phyloP scores from a whole-genome alignment of 2,797 vertebrate genomes.

The Enteromius radiatus region DNA sequence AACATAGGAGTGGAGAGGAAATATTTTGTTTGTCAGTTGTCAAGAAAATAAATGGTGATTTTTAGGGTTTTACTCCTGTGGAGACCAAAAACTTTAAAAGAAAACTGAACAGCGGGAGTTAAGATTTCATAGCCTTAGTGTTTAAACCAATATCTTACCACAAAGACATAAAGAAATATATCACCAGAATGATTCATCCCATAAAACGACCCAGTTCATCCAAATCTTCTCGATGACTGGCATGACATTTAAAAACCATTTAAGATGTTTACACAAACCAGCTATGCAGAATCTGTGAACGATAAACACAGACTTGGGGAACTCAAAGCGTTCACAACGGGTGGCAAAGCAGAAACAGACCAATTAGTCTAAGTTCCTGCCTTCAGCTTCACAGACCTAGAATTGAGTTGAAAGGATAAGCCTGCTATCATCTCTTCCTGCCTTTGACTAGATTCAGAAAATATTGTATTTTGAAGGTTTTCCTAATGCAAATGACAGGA shows the following conservation, averaged over 20 bases:
- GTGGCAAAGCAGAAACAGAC: conserved; percentile 50
- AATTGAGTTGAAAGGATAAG: not conserved
- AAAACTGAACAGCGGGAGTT: conserved; percentile 19
- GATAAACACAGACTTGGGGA: conserved; percentile 39
- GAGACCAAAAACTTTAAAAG: not conserved
- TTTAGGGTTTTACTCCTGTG: conserved; percentile 14
- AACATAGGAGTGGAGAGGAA: not conserved
- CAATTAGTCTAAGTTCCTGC: not conserved
- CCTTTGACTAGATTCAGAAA: not conserved
- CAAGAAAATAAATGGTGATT: not conserved
- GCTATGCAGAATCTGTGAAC: conserved; percentile 39
- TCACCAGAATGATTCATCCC: conserved; percentile 19
- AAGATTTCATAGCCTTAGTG: not conserved
- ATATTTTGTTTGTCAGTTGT: conserved; percentile 17
- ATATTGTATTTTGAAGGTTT: not conserved
- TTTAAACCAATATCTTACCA: conserved; percentile 26
- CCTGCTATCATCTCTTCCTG: not conserved
- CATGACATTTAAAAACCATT: conserved; percentile 26
- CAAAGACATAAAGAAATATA: conserved; percentile 45
- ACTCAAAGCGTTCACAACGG: conserved; percentile 31
- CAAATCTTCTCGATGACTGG: conserved; percentile 15
- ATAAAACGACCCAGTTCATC: not conserved
- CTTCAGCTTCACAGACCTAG: not conserved
- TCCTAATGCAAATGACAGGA: not conserved
- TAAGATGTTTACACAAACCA: conserved; percentile 53